Evolutionary conservation across 2,113 vertebrate species (phyloP).

Genomic region (Casuarius casuarius): DNA sequence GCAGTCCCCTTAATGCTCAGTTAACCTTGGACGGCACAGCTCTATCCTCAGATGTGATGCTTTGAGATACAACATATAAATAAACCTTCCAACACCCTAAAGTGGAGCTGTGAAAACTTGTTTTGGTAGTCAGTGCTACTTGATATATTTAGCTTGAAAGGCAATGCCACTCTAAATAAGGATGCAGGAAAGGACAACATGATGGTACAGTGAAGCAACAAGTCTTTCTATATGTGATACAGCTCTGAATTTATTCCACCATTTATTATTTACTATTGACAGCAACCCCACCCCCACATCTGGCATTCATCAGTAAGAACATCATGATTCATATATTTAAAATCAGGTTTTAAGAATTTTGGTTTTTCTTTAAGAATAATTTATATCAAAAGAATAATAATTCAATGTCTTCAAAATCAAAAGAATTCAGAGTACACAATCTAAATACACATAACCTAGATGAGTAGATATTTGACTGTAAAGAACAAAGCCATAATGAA

Average conservation of each 20-base stretch:
- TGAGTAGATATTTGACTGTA: background rate
- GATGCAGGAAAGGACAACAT: background rate
- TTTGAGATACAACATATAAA: background rate
- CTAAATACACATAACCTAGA: background rate
- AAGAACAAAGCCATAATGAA: background rate
- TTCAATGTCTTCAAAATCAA: background rate
- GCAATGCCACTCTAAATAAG: constrained; percentile 7
- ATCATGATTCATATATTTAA: background rate
- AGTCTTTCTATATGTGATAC: background rate
- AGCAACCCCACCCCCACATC: background rate
- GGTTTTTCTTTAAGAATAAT: background rate
- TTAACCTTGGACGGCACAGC: constrained; percentile 6
- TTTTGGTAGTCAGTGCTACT: background rate
- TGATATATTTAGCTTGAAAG: constrained; percentile 27
- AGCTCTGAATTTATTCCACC: background rate
- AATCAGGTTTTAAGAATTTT: background rate
- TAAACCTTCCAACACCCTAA: constrained; percentile 3
- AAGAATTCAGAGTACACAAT: background rate
- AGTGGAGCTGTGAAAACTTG: constrained; percentile 32
- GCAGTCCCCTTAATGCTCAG: background rate
- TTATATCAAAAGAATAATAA: background rate
- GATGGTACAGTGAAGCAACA: background rate
- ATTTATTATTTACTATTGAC: background rate
- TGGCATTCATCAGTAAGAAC: background rate
- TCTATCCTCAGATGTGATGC: constrained; percentile 12